Evolutionary conservation across 2,113 vertebrate species (phyloP).

Genomic region (Clarias gariepinus): DNA sequence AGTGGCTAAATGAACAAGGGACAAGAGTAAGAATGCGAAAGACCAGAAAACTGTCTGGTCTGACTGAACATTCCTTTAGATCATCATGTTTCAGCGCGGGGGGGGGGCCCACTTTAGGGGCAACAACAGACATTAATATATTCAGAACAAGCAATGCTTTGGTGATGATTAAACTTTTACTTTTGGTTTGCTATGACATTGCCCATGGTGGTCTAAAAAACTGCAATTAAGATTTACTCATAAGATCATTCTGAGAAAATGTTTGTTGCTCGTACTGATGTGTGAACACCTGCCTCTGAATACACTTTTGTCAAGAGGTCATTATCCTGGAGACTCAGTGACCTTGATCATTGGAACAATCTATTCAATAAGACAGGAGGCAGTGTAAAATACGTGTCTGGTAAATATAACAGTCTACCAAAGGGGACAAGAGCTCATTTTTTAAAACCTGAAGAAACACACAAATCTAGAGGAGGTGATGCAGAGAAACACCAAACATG

Average conservation of each 20-base stretch:
- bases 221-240: background rate
- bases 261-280: background rate
- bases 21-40: conserved; percentile 44
- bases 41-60: conserved; percentile 57
- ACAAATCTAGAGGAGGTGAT: background rate
- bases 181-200: conserved; percentile 7
- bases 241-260: background rate
- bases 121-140: conserved; percentile 46
- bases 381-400: background rate
- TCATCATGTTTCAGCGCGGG: conserved; percentile 56
- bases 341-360: background rate
- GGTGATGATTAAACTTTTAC: conserved; percentile 23
- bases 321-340: too few relatives aligned
- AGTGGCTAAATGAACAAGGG: background rate
- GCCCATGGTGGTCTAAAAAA: background rate
- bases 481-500: background rate
- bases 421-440: background rate
- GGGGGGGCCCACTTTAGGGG: conserved; percentile 48
- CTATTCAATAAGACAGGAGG: background rate
- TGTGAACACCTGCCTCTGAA: background rate
- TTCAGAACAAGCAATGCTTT: conserved; percentile 31
- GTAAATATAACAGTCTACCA: background rate
- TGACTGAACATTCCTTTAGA: conserved; percentile 67
- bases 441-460: background rate
- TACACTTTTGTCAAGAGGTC: background rate